A percentile compares a stretch with the other conserved stretches of the same genome.
These are phyloP conservation scores for Amphimallon solstitiale DNA, from an alignment of 2,888 invertebrate genomes.

Conservation along the genomic window DNA sequence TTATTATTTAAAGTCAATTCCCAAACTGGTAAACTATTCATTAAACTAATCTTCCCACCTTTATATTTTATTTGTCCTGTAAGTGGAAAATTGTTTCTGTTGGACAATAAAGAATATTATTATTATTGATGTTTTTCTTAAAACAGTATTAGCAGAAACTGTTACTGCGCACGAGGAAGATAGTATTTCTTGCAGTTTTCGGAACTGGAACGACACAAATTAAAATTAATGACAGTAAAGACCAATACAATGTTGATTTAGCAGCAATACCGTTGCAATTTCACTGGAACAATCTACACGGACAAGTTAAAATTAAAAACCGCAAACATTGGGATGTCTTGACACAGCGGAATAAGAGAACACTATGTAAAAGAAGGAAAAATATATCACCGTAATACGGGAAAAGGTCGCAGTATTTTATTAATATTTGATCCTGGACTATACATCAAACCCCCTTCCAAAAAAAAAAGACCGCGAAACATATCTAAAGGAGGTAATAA, in stretches of 20 bases:
- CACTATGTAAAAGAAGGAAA: neutral
- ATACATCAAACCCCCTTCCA: too few relatives aligned
- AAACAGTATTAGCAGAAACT: too few relatives aligned
- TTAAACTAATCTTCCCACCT: too few relatives aligned
- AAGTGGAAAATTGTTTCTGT: too few relatives aligned
- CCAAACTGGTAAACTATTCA: too few relatives aligned
- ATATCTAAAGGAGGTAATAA: too few relatives aligned
- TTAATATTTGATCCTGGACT: too few relatives aligned
- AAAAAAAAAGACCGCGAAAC: too few relatives aligned
- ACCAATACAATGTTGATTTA: neutral
- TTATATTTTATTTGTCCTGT: too few relatives aligned
- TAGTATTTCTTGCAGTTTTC: neutral
- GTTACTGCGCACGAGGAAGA: neutral
- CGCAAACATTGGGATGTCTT: neutral
- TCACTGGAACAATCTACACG: neutral
- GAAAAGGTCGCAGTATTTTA: neutral
- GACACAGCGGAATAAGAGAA: neutral
- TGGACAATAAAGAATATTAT: too few relatives aligned
- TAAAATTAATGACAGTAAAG: constrained; percentile 3
- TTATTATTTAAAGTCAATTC: too few relatives aligned
- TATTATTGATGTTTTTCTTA: too few relatives aligned
- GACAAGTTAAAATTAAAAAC: constrained; percentile 8
- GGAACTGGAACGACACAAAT: neutral
- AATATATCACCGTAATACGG: neutral
- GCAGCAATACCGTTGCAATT: neutral